Base-by-base conservation (phyloP, 2,888 invertebrate genomes). In the Macrophya annulata region DNA sequence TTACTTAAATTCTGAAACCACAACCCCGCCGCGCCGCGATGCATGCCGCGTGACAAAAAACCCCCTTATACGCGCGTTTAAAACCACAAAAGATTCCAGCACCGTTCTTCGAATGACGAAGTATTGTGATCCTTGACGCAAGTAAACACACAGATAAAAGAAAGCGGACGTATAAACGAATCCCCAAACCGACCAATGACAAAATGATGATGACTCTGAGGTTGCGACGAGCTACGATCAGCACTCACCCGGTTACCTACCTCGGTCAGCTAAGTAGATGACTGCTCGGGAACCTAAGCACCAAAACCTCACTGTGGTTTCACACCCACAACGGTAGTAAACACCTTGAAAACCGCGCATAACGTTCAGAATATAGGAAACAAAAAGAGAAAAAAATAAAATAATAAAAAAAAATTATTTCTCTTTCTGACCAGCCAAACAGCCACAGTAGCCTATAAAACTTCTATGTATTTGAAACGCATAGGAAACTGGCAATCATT, bases 251-350 rank as follows among this genome's bases (percentile, higher is more conserved):
- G 83, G 83, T 83, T 83, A 83, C 48, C 71, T 37, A 55, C 71
- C 83, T 83, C 74, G 74, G 74, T 76, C 71, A 17, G 81, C 81
- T 77, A 83, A 86, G 86, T 79, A 62, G 86, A 82, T 77, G 85
- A 68, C 31, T 85, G 55, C 82, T 65, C 76, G 68, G 48, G 89
- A 91, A 90, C 92, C 92, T 93, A 92, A 92, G 92, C 92, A 91
- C 90, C 91, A 90, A 93, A 93, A 93, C 92, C 92, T 92, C 90
- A 89, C 92, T 93, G 93, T 93, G 93, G 93, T 93, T 93, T 93
- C 93, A 93, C 93, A 93, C 93, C 93, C 93, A 92, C 92, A 93
- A 86, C 74, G 84, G 83, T 85, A 85, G 85, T 85, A 85, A 85
- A 85, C 85, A 79, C 81, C 79, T 85, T 84, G 74, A 84, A 82